Evolutionary conservation across 53 echinoderm and acorn worm genomes (phyloP).

Genomic region (Antedon mediterranea): DNA sequence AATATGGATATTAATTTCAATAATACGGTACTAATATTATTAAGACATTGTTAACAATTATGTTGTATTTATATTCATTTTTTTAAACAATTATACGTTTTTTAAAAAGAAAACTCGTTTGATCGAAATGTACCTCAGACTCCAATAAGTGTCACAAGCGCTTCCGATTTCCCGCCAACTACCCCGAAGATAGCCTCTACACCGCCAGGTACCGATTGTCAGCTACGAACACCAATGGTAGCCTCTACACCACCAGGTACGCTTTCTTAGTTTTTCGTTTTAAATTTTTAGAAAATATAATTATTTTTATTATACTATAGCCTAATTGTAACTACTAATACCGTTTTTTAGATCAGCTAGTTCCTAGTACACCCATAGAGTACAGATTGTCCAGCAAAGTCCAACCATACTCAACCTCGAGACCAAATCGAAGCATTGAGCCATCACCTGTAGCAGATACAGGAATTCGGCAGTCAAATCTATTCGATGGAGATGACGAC

Average conservation of each 20-base stretch:
- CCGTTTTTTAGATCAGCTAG: background rate
- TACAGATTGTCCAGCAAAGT: background rate
- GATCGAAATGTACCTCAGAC: background rate
- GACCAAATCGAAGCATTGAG: background rate
- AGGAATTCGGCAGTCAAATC: background rate
- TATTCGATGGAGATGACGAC: background rate
- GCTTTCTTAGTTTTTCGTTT: background rate
- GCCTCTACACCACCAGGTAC: background rate
- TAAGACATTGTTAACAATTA: too few relatives aligned
- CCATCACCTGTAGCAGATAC: background rate
- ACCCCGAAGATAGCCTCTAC: too few relatives aligned
- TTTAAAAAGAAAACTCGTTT: background rate
- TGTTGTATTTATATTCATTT: too few relatives aligned
- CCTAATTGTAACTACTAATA: background rate
- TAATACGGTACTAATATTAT: too few relatives aligned
- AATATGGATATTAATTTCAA: too few relatives aligned
- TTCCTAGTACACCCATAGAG: background rate
- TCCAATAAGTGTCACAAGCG: background rate
- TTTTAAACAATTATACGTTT: too few relatives aligned
- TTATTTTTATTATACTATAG: too few relatives aligned
- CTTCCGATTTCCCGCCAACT: too few relatives aligned
- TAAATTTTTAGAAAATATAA: too few relatives aligned
- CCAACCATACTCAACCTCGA: too few relatives aligned
- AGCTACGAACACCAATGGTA: background rate
- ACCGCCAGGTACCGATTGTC: background rate